These are phyloP conservation scores for Spea hammondii DNA, from an alignment of 2,797 vertebrate species.

Conservation along the genomic window DNA sequence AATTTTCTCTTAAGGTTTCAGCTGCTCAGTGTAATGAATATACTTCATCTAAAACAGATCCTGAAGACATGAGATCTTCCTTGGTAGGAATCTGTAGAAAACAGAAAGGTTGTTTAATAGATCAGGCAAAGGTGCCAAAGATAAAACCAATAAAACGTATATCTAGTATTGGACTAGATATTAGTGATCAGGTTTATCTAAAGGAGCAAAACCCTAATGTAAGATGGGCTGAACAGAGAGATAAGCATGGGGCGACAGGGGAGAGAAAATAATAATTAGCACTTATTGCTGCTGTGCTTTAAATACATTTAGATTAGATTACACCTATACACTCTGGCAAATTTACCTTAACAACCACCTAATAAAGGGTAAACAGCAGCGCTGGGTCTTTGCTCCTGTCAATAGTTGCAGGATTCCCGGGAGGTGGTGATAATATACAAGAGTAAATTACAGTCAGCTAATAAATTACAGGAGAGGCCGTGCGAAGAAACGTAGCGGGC, in stretches of 20 bases:
- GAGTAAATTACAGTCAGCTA: conserved; percentile 67
- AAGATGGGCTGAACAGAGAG: conserved; percentile 3
- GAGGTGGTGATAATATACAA: conserved; percentile 58
- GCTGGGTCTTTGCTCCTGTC: conserved; percentile 78
- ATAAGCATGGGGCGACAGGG: conserved; percentile 10
- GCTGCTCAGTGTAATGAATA: too few species aligned
- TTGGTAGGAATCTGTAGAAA: too few species aligned
- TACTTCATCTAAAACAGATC: too few species aligned
- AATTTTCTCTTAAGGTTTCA: too few species aligned
- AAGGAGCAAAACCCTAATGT: background rate
- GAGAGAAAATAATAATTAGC: background rate
- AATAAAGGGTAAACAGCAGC: conserved; percentile 58
- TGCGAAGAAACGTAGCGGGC: conserved; percentile 57
- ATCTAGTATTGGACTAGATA: too few species aligned
- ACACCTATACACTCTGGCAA: conserved; percentile 19
- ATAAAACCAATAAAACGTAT: too few species aligned
- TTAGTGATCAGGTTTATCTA: background rate
- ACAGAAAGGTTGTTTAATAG: too few species aligned
- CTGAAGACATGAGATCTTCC: too few species aligned
- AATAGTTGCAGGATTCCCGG: conserved; percentile 76
- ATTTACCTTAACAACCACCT: conserved; percentile 51
- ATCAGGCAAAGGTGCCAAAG: too few species aligned
- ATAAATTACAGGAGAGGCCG: conserved; percentile 61
- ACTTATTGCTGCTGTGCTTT: conserved; percentile 5
- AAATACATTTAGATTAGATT: conserved; percentile 32